These are phyloP conservation scores for Dicaeum eximium DNA, from an alignment of 2,113 vertebrate genomes.

Conservation along the genomic window DNA sequence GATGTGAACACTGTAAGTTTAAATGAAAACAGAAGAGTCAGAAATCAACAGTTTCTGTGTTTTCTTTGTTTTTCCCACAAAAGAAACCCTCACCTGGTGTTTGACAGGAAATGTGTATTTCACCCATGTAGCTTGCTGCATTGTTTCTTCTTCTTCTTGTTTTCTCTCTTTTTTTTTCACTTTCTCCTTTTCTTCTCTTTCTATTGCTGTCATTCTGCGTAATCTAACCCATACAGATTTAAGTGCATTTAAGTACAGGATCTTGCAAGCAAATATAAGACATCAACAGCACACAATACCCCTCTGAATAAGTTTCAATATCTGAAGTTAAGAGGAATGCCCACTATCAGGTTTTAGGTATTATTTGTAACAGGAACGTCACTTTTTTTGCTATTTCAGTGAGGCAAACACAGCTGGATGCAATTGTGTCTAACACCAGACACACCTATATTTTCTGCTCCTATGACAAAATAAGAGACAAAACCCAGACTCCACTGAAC, in stretches of 20 bases:
- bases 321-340: not conserved
- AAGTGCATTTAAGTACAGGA: not conserved
- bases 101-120: conserved; percentile 97
- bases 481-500: not conserved
- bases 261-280: not conserved
- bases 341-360: not conserved
- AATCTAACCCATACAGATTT: conserved; percentile 69
- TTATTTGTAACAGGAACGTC: not conserved
- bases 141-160: conserved; percentile 93
- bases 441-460: not conserved
- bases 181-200: conserved; percentile 96
- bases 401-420: not conserved
- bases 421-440: not conserved
- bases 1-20: not conserved
- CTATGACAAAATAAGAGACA: not conserved
- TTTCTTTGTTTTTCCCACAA: not conserved
- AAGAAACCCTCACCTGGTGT: conserved; percentile 81
- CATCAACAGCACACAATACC: not conserved
- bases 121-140: conserved; percentile 97
- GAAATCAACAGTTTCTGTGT: not conserved
- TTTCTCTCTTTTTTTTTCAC: conserved; percentile 95
- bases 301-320: not conserved
- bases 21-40: not conserved
- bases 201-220: conserved; percentile 94
- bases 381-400: not conserved